Percentiles rank a stretch among this genome's conserved stretches.
These are phyloP conservation scores for Thalassoma bifasciatum DNA, from an alignment of 2,113 vertebrate genomes.

Conservation along the genomic window DNA sequence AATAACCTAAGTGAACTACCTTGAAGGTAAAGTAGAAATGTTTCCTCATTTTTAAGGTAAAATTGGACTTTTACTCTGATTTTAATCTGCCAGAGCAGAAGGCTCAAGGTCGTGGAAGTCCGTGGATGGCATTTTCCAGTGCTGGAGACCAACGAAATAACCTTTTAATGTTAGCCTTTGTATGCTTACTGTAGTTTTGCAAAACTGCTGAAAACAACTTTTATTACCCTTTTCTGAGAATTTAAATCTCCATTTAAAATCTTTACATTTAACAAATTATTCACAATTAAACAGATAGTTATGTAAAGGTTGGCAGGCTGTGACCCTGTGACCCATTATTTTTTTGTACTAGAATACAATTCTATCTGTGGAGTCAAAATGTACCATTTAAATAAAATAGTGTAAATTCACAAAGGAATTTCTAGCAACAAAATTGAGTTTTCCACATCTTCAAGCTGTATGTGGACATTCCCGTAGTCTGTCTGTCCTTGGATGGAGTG, in stretches of 20 bases:
- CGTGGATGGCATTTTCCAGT: neutral
- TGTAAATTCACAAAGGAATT: constrained; percentile 26
- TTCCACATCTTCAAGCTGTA: constrained; percentile 5
- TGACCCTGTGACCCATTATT: neutral
- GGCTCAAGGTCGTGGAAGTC: constrained; percentile 3
- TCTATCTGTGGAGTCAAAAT: neutral
- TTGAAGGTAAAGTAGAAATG: constrained; percentile 10
- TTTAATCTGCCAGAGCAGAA: constrained; percentile 26
- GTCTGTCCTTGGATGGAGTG: constrained; percentile 49
- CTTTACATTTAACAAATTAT: neutral
- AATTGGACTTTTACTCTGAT: neutral
- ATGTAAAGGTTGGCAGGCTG: neutral
- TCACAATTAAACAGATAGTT: neutral
- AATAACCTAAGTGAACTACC: neutral
- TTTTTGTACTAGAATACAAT: neutral
- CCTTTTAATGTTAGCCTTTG: neutral
- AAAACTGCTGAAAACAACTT: neutral
- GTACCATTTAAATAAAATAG: neutral
- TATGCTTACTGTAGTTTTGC: neutral
- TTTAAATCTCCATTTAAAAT: neutral
- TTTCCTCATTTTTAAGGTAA: constrained; percentile 15
- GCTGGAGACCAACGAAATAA: neutral
- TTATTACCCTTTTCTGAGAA: neutral
- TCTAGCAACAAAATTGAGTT: neutral
- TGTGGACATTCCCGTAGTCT: constrained; percentile 8